Conservation (phyloP, 2,888 invertebrate species). For the Masnerella sp. region DNA sequence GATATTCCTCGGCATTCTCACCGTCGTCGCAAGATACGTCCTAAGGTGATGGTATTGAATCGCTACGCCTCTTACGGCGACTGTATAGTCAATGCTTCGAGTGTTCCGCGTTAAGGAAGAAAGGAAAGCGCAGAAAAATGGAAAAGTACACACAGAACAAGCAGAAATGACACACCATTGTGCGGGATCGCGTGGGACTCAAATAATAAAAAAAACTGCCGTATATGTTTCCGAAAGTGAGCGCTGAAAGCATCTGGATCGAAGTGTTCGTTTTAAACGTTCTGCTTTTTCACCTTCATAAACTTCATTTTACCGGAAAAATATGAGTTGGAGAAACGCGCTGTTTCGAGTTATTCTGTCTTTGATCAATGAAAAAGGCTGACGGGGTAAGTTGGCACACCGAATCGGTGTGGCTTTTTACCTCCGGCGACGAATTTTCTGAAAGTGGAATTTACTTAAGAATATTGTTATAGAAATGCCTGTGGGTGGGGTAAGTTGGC, state of each 20-base stretch:
- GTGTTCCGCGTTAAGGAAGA: conserved; percentile 29
- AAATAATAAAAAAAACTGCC: conserved; percentile 28
- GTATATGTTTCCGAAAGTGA: conserved; percentile 30
- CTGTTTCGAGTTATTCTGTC: too few species aligned
- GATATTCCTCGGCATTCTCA: conserved; percentile 62
- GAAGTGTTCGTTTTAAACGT: conserved; percentile 54
- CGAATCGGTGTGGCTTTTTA: too few species aligned
- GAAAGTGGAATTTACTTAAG: too few species aligned
- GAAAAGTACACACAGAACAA: conserved; percentile 1
- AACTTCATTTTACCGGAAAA: too few species aligned
- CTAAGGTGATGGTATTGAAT: conserved; percentile 73
- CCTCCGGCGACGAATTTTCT: too few species aligned
- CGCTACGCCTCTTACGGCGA: conserved; percentile 40
- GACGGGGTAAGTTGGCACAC: too few species aligned
- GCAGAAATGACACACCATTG: conserved; percentile 22
- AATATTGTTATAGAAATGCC: too few species aligned
- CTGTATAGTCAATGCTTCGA: conserved; percentile 66
- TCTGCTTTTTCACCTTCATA: neutral
- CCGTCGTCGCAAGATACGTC: conserved; percentile 66
- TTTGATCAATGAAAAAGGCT: too few species aligned
- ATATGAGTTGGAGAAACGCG: too few species aligned
- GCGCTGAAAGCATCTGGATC: conserved; percentile 32
- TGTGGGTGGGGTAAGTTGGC: too few species aligned
- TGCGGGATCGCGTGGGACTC: conserved; percentile 34
- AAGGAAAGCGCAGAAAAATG: conserved; percentile 45